Conservation (phyloP, 2,797 vertebrate species). For the Sebastes flavidus region DNA sequence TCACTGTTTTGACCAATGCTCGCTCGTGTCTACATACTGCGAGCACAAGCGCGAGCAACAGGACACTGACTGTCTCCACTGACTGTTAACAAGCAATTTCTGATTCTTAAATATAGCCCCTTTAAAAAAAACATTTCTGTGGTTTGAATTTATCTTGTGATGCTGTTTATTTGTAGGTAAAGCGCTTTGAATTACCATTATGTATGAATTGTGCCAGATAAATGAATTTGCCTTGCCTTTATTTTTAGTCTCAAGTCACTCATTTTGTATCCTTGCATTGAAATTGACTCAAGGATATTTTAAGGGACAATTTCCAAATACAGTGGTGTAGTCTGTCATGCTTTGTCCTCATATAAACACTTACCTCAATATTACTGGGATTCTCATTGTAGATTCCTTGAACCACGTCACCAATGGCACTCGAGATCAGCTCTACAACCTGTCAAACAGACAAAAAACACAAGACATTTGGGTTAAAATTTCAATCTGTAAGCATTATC, state of each 20-base stretch:
- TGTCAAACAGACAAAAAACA: conserved; percentile 56
- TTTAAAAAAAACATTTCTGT: background rate
- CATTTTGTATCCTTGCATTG: background rate
- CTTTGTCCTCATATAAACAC: background rate
- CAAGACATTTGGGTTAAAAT: background rate
- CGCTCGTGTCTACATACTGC: too few relatives aligned
- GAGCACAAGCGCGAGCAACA: too few relatives aligned
- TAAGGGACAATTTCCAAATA: background rate
- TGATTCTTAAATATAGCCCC: too few relatives aligned
- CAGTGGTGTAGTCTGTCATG: background rate
- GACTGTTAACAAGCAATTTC: too few relatives aligned
- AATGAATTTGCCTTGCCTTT: background rate
- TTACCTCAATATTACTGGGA: conserved; percentile 85
- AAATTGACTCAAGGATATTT: background rate
- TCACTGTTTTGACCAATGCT: too few relatives aligned
- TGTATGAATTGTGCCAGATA: background rate
- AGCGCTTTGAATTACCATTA: background rate
- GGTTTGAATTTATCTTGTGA: background rate
- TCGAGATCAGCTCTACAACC: conserved; percentile 96
- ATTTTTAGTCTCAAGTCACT: background rate
- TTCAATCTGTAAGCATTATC: background rate
- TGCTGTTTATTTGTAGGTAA: background rate
- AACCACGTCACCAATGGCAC: conserved; percentile 95
- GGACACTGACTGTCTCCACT: too few relatives aligned
- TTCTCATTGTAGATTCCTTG: conserved; percentile 96